Conservation (phyloP, 2,113 vertebrate species). For the Mugil cephalus region DNA sequence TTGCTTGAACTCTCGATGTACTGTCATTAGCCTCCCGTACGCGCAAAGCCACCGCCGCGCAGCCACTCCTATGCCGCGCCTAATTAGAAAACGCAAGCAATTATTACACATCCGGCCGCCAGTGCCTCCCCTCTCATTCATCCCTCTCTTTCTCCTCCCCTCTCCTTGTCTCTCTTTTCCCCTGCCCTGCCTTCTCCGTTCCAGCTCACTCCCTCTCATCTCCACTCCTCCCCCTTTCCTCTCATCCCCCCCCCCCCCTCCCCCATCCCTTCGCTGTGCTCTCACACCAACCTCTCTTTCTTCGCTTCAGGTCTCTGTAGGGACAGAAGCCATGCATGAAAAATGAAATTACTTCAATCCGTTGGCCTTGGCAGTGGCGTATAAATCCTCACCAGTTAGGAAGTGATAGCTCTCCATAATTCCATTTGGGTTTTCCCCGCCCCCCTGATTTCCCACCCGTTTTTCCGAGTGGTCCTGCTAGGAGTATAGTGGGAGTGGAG, state of each 20-base stretch:
- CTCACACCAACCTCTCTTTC: no score
- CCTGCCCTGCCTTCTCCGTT: constrained; percentile 14
- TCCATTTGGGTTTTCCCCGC: constrained; percentile 73
- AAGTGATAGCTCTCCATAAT: constrained; percentile 76
- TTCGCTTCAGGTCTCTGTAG: constrained; percentile 64
- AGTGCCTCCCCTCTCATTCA: constrained; percentile 23
- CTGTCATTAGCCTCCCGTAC: constrained; percentile 49
- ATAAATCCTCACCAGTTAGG: constrained; percentile 80
- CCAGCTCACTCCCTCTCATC: constrained; percentile 7
- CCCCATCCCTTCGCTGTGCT: constrained; percentile 11
- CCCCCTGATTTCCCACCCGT: constrained; percentile 63
- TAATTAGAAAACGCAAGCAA: constrained; percentile 64
- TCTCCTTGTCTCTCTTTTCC: constrained; percentile 31
- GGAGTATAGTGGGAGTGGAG: constrained; percentile 12
- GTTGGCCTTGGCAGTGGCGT: constrained; percentile 70
- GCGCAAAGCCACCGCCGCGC: constrained; percentile 23
- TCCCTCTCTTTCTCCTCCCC: constrained; percentile 35
- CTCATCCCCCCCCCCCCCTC: constrained; percentile 41
- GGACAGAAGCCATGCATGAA: constrained; percentile 79
- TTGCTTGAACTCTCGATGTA: constrained; percentile 41
- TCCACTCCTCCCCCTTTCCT: constrained; percentile 36
- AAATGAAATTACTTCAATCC: constrained; percentile 80
- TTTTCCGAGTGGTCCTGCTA: constrained; percentile 55
- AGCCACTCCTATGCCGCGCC: constrained; percentile 35
- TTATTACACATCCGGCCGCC: constrained; percentile 56